A percentile compares a stretch with the other conserved stretches of the same genome.
phyloP scores from a whole-genome alignment of 1,140 invertebrate genomes.

The Brachionus calyciflorus region DNA sequence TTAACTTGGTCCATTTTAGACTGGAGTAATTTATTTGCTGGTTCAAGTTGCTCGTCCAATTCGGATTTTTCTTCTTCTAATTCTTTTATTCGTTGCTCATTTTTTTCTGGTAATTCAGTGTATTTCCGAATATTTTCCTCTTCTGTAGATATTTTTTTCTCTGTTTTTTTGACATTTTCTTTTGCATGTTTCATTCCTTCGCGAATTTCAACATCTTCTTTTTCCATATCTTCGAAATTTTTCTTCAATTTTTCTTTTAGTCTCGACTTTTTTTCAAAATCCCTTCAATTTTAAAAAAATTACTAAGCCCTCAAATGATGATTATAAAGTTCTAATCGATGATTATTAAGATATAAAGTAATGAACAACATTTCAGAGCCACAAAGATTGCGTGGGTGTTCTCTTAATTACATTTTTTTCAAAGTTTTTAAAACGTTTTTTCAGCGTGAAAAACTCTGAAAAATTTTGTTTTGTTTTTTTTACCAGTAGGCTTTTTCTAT shows the following conservation, averaged over 20 bases:
- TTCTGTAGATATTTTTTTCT: slow-evolving; percentile 57
- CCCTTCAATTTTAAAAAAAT: too few relatives aligned
- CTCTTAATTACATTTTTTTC: too few relatives aligned
- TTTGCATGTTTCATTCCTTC: slow-evolving; percentile 61
- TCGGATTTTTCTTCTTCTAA: slow-evolving; percentile 54
- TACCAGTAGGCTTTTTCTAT: too few relatives aligned
- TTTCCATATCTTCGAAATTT: slow-evolving; percentile 59
- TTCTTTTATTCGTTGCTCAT: slow-evolving; percentile 70
- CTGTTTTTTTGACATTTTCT: slow-evolving; percentile 57
- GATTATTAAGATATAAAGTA: too few relatives aligned
- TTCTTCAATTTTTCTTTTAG: slow-evolving; percentile 57
- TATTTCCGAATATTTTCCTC: slow-evolving; percentile 61
- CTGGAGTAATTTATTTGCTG: slow-evolving; percentile 21
- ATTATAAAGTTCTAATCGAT: too few relatives aligned
- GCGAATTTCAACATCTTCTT: slow-evolving; percentile 58
- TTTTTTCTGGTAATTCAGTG: slow-evolving; percentile 68
- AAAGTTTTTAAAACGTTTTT: too few relatives aligned
- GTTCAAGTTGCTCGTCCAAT: slow-evolving; percentile 28
- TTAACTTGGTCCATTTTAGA: slow-evolving; percentile 49
- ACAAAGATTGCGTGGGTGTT: too few relatives aligned
- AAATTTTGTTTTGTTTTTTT: too few relatives aligned
- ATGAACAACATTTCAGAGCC: too few relatives aligned
- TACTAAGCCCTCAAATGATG: too few relatives aligned
- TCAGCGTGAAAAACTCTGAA: too few relatives aligned
- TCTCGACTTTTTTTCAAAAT: slow-evolving; percentile 55